A percentile compares a stretch with the other conserved stretches of the same genome.
phyloP scores from a whole-genome alignment of 2,888 invertebrate genomes.

The Horisme vitalbata region DNA sequence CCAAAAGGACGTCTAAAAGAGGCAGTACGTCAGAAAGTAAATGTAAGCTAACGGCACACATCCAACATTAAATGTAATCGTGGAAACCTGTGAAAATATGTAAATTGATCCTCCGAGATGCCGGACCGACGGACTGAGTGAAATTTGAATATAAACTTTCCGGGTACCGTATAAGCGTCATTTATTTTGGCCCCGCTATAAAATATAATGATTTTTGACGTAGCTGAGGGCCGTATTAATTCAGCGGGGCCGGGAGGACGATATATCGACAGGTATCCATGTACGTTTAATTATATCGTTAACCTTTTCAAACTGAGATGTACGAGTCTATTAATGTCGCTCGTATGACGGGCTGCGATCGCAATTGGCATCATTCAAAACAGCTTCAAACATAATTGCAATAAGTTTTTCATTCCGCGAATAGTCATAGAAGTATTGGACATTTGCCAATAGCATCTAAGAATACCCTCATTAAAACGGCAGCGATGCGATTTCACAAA shows the following conservation, averaged over 20 bases:
- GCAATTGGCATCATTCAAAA: slow-evolving; percentile 21
- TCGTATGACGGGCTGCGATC: slow-evolving; percentile 10
- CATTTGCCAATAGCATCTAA: slow-evolving; percentile 30
- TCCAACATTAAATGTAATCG: slow-evolving; percentile 68
- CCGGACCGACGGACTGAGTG: slow-evolving; percentile 73
- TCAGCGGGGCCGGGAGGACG: slow-evolving; percentile 59
- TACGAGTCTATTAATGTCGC: slow-evolving; percentile 13
- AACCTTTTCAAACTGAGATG: slow-evolving; percentile 39
- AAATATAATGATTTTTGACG: slow-evolving; percentile 83
- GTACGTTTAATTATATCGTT: slow-evolving; percentile 42
- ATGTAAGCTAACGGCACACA: slow-evolving; percentile 42
- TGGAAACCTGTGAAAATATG: slow-evolving; percentile 81
- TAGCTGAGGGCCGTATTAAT: slow-evolving; percentile 72
- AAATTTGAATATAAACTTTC: slow-evolving; percentile 82
- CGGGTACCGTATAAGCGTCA: slow-evolving; percentile 57
- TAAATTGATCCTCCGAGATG: slow-evolving; percentile 82
- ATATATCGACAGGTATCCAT: slow-evolving; percentile 63
- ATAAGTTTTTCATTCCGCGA: slow-evolving; percentile 26
- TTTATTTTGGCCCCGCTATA: slow-evolving; percentile 77
- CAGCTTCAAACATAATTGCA: slow-evolving; percentile 19
- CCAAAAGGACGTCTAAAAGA: slow-evolving; percentile 4
- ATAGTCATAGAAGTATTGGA: slow-evolving; percentile 32
- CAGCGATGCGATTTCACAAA: slow-evolving; percentile 26
- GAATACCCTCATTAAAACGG: slow-evolving; percentile 33
- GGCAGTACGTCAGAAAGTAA: slow-evolving; percentile 19